Conservation (phyloP, 2,113 vertebrate species). For the Promerops cafer region DNA sequence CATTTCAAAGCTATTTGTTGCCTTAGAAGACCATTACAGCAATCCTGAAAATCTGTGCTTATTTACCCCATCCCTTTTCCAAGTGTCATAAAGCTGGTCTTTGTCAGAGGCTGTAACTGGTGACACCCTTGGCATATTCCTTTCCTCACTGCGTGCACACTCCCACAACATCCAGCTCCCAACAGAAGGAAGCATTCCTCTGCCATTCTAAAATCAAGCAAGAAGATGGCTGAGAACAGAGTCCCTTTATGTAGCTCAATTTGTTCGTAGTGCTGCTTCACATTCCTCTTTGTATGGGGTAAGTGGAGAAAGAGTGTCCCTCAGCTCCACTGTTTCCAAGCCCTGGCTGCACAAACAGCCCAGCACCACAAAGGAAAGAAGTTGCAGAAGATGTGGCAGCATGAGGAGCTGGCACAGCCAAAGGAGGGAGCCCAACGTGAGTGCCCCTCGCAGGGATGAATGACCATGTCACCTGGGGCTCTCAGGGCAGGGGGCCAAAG, state of each 20-base stretch:
- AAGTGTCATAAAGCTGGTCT: slow-evolving; percentile 1
- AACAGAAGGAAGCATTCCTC: slow-evolving; percentile 31
- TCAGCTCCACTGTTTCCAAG: background rate
- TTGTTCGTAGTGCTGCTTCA: background rate
- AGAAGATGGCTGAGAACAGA: background rate
- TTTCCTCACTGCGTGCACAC: background rate
- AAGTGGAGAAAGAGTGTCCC: background rate
- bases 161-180: slow-evolving; percentile 4
- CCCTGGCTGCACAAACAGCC: background rate
- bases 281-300: background rate
- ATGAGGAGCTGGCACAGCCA: background rate
- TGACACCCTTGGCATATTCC: background rate
- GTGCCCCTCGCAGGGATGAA: background rate
- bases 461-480: background rate
- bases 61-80: background rate
- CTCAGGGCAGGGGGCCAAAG: background rate
- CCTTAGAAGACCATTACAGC: background rate
- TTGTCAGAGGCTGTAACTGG: slow-evolving; percentile 9
- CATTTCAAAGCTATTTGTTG: background rate
- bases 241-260: slow-evolving; percentile 17
- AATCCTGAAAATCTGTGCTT: background rate
- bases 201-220: background rate
- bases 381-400: background rate
- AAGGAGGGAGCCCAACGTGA: background rate
- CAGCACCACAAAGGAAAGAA: background rate